Conservation (phyloP, 1,140 invertebrate genomes). For the Drosophila neocordata region DNA sequence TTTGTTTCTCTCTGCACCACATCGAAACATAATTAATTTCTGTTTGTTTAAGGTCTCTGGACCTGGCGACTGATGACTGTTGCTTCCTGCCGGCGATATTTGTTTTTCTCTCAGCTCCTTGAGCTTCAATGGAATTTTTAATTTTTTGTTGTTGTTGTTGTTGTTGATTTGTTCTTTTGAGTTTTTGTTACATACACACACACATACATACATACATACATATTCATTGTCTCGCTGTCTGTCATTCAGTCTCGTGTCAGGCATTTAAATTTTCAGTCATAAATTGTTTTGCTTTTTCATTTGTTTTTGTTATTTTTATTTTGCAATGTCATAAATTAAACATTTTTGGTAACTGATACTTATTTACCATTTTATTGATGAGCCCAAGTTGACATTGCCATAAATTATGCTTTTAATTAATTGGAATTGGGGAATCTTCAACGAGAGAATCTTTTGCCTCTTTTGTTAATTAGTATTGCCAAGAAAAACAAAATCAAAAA, state of each 20-base stretch:
- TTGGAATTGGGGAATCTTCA: slow-evolving; percentile 60
- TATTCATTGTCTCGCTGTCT: slow-evolving; percentile 59
- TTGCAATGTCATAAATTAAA: slow-evolving; percentile 78
- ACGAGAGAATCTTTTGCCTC: slow-evolving; percentile 36
- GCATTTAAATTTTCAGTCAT: slow-evolving; percentile 75
- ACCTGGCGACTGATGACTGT: slow-evolving; percentile 60
- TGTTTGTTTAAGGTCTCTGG: slow-evolving; percentile 79
- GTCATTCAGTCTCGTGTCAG: slow-evolving; percentile 42
- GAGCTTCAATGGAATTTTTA: slow-evolving; percentile 75
- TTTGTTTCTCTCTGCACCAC: slow-evolving; percentile 33
- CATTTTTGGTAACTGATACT: slow-evolving; percentile 74
- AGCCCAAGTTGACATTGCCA: slow-evolving; percentile 45
- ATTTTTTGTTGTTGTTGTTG: slow-evolving; percentile 41
- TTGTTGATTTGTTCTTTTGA: neutral
- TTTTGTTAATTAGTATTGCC: slow-evolving; percentile 56
- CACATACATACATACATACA: too few relatives aligned
- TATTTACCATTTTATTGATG: slow-evolving; percentile 51
- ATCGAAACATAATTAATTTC: slow-evolving; percentile 82
- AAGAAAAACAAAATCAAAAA: neutral
- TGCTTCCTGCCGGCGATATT: slow-evolving; percentile 71
- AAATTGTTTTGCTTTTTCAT: slow-evolving; percentile 40
- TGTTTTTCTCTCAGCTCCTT: slow-evolving; percentile 63
- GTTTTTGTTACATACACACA: slow-evolving; percentile 44
- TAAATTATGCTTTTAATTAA: slow-evolving; percentile 80
- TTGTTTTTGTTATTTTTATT: slow-evolving; percentile 29